Conservation (phyloP, 2,797 vertebrate species). For the Gouania willdenowi region DNA sequence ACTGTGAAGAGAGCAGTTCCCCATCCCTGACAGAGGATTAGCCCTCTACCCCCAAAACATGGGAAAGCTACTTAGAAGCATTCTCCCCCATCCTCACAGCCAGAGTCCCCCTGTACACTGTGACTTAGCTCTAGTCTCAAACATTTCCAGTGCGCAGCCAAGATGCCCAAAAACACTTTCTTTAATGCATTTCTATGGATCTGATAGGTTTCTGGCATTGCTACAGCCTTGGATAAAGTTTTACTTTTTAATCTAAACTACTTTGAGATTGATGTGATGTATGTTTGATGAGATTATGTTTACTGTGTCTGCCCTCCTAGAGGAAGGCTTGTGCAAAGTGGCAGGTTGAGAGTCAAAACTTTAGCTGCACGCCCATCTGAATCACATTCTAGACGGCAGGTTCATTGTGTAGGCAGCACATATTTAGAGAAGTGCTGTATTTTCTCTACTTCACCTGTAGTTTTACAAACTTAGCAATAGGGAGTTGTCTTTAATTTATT, state of each 20-base stretch:
- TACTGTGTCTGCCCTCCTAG: slow-evolving; percentile 45
- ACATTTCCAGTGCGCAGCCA: slow-evolving; percentile 64
- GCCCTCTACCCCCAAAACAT: slow-evolving; percentile 76
- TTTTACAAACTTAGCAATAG: slow-evolving; percentile 41
- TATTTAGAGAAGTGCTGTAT: slow-evolving; percentile 20
- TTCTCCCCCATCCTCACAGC: slow-evolving; percentile 66
- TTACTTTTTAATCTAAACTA: slow-evolving; percentile 55
- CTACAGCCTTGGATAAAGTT: slow-evolving; percentile 65
- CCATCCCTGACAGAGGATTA: slow-evolving; percentile 79
- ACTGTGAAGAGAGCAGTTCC: slow-evolving; percentile 72
- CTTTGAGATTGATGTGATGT: slow-evolving; percentile 65
- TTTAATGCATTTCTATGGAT: slow-evolving; percentile 69
- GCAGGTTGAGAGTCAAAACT: slow-evolving; percentile 56
- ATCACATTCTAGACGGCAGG: slow-evolving; percentile 33
- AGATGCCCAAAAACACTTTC: slow-evolving; percentile 71
- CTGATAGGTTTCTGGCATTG: slow-evolving; percentile 71
- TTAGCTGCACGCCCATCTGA: slow-evolving; percentile 33
- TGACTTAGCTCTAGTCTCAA: slow-evolving; percentile 65
- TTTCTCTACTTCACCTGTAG: slow-evolving; percentile 33
- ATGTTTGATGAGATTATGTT: slow-evolving; percentile 70
- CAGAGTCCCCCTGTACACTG: slow-evolving; percentile 62
- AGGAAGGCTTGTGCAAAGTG: slow-evolving; percentile 48
- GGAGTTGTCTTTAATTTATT: slow-evolving; percentile 37
- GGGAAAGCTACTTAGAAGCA: slow-evolving; percentile 77
- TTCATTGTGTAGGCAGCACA: slow-evolving; percentile 29